phyloP scores from a whole-genome alignment of 2,888 invertebrate genomes.

The Anthrax anthrax region DNA sequence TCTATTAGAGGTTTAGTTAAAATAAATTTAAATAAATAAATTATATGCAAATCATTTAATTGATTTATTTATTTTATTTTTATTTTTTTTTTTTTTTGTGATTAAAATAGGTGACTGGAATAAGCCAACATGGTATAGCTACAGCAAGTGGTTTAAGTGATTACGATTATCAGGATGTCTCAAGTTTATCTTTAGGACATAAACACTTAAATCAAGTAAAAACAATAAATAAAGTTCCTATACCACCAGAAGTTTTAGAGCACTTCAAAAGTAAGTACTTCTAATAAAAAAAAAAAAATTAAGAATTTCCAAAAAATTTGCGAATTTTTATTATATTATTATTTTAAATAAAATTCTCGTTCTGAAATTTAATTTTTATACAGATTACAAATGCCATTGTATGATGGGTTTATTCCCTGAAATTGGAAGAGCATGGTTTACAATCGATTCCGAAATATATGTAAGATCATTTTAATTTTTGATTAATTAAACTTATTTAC shows the following conservation, averaged over 20 bases:
- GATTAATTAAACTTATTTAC: no score
- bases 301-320: no score
- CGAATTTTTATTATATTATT: no score
- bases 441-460: conserved; percentile 95
- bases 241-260: conserved; percentile 88
- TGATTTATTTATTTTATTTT: no score
- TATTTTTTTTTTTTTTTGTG: no score
- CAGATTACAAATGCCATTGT: conserved; percentile 91
- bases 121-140: conserved; percentile 52
- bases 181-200: conserved; percentile 51
- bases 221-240: conserved; percentile 67
- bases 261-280: conserved; percentile 69
- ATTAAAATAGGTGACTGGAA: conserved; percentile 41
- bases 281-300: no score
- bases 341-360: not conserved
- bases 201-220: conserved; percentile 63
- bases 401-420: conserved; percentile 96
- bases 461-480: conserved; percentile 32
- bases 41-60: no score
- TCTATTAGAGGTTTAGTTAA: conserved; percentile 26
- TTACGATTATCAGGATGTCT: conserved; percentile 75
- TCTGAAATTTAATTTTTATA: conserved; percentile 3
- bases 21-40: no score
- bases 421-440: conserved; percentile 91
- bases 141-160: conserved; percentile 83